phyloP scores from a whole-genome alignment of 2,113 vertebrate genomes.

The Hystrix cristata region DNA sequence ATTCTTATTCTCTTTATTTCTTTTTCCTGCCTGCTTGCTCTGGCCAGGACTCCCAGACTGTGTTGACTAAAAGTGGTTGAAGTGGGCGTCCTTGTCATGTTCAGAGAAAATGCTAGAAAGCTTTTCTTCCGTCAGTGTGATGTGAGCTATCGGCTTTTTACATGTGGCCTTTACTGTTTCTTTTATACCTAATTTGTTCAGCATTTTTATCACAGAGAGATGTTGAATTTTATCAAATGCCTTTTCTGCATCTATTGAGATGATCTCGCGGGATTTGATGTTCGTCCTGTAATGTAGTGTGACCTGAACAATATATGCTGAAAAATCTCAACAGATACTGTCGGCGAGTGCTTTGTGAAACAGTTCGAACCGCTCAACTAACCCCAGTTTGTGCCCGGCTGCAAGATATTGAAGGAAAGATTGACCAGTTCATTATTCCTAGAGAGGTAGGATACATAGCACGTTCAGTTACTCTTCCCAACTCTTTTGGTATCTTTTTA shows the following conservation, averaged over 20 bases:
- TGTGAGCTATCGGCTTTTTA: neutral
- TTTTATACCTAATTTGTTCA: neutral
- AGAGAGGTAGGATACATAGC: constrained; percentile 92
- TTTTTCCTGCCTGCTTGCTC: neutral
- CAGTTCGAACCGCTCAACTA: constrained; percentile 95
- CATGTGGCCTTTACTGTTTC: neutral
- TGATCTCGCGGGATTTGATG: neutral
- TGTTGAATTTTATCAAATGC: neutral
- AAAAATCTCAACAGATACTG: constrained; percentile 92
- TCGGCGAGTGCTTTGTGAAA: constrained; percentile 95
- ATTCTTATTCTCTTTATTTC: neutral
- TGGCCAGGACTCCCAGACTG: neutral
- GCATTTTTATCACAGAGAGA: neutral
- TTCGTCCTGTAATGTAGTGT: neutral
- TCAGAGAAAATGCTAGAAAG: neutral
- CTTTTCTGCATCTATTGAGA: neutral
- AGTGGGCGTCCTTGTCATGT: neutral
- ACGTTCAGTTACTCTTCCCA: constrained; percentile 53
- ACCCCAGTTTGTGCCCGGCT: constrained; percentile 95
- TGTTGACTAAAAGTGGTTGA: neutral
- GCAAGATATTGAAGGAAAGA: constrained; percentile 96
- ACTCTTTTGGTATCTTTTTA: constrained; percentile 14
- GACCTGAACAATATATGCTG: neutral
- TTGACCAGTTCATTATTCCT: constrained; percentile 94
- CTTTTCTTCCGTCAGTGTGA: neutral